phyloP scores from a whole-genome alignment of 2,113 vertebrate genomes.

The Camelus bactrianus region DNA sequence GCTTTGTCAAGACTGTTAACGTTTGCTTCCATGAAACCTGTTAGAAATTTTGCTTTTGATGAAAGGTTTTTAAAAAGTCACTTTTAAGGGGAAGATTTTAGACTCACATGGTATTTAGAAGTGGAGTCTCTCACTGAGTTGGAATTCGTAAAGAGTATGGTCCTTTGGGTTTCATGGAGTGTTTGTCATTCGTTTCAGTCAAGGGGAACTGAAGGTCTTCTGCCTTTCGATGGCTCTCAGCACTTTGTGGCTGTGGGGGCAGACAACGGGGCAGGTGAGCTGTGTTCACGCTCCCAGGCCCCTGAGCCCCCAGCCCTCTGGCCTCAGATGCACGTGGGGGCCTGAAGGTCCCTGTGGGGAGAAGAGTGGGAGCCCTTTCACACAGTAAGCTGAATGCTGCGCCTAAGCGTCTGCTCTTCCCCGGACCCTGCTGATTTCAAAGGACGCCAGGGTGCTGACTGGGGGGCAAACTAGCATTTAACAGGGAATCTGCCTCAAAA shows the following conservation, averaged over 20 bases:
- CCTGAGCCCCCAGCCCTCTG: too few relatives aligned
- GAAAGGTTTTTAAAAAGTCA: constrained; percentile 54
- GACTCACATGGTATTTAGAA: constrained; percentile 3
- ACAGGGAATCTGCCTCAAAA: background rate
- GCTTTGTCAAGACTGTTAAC: constrained; percentile 11
- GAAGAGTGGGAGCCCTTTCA: accelerated
- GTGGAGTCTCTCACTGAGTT: background rate
- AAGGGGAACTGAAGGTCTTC: background rate
- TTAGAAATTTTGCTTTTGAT: constrained; percentile 62
- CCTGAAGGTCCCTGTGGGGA: accelerated
- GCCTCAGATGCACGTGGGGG: accelerated
- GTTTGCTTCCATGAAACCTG: background rate
- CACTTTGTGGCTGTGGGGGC: accelerated
- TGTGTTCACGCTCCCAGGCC: accelerated
- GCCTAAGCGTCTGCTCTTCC: accelerated
- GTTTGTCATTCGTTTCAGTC: background rate
- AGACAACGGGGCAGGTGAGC: background rate
- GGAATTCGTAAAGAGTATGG: background rate
- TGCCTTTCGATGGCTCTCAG: accelerated
- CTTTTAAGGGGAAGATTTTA: constrained; percentile 20
- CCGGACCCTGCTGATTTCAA: accelerated
- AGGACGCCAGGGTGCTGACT: background rate
- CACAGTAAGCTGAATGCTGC: accelerated
- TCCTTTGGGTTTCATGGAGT: background rate
- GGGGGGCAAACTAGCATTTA: accelerated